These are phyloP conservation scores for Plotosus lineatus DNA, from an alignment of 2,113 vertebrate genomes.

Conservation along the genomic window DNA sequence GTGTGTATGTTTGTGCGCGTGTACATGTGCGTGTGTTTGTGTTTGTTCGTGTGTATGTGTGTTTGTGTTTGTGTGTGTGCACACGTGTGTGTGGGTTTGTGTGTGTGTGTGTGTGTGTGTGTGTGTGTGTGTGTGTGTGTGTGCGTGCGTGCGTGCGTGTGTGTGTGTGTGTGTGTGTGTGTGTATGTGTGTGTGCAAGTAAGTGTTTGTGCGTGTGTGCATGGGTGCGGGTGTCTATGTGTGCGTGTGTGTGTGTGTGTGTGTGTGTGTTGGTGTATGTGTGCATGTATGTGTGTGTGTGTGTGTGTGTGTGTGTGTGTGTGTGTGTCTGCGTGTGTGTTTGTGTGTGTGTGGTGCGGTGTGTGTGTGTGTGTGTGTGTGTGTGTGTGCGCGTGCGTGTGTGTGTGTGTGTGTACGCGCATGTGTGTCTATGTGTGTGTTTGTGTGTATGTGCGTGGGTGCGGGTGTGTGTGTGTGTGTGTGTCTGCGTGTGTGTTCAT, in stretches of 20 bases:
- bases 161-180: too few species aligned
- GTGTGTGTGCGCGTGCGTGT: neutral
- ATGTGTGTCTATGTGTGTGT: neutral
- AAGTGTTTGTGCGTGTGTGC: neutral
- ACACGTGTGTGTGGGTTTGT: neutral
- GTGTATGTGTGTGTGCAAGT: neutral
- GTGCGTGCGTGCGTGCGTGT: too few species aligned
- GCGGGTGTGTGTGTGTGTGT: too few species aligned
- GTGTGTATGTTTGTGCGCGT: too few species aligned
- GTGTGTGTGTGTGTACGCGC: neutral
- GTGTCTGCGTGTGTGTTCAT: too few species aligned
- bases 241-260: neutral
- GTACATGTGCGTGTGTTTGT: too few species aligned
- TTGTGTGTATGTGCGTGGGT: neutral
- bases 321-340: neutral
- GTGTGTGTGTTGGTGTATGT: neutral
- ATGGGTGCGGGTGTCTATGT: neutral
- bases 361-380: neutral
- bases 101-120: constrained; percentile 25
- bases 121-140: constrained; percentile 15
- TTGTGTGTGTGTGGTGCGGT: neutral
- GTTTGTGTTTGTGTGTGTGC: constrained; percentile 19
- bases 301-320: neutral
- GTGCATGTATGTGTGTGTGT: neutral
- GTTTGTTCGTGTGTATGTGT: constrained; percentile 18